Conservation (phyloP, 1,140 invertebrate genomes). For the Neelides sp. region DNA sequence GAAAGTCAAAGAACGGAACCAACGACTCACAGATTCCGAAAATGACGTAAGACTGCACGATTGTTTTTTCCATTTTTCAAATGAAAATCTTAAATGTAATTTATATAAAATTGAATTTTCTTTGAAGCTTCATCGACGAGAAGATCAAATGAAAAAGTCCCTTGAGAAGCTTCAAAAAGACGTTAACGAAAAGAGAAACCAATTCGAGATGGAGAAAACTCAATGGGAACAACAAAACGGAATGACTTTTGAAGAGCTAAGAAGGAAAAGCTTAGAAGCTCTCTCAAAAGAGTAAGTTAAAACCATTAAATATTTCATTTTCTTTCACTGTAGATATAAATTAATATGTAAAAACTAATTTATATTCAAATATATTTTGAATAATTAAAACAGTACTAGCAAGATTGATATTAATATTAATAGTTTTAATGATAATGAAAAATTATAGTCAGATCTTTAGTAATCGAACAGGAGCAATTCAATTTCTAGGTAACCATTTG, state of each 20-base stretch:
- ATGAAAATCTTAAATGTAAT: conserved; percentile 28
- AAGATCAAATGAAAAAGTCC: conserved; percentile 54
- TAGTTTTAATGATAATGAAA: neutral
- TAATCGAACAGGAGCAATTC: neutral
- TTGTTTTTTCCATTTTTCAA: conserved; percentile 8
- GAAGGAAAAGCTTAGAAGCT: conserved; percentile 66
- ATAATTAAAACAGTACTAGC: neutral
- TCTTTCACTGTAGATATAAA: conserved; percentile 14
- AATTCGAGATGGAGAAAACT: conserved; percentile 73
- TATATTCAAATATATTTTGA: conserved; percentile 10
- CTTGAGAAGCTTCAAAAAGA: conserved; percentile 79
- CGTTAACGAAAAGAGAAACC: conserved; percentile 72
- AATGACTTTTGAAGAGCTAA: conserved; percentile 70
- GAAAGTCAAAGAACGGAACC: conserved; percentile 83
- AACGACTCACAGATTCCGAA: conserved; percentile 85
- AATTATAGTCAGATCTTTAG: neutral
- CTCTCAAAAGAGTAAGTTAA: conserved; percentile 69
- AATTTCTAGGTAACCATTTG: neutral
- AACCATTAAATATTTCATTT: conserved; percentile 32
- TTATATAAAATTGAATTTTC: conserved; percentile 32
- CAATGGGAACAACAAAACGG: conserved; percentile 82
- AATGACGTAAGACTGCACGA: conserved; percentile 51
- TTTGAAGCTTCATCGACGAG: conserved; percentile 48
- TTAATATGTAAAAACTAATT: neutral
- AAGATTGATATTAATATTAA: conserved; percentile 8